A percentile compares a stretch with the other conserved stretches of the same genome.
Evolutionary conservation across 2,888 invertebrate species (phyloP).

Genomic region (Drosophila falleni): DNA sequence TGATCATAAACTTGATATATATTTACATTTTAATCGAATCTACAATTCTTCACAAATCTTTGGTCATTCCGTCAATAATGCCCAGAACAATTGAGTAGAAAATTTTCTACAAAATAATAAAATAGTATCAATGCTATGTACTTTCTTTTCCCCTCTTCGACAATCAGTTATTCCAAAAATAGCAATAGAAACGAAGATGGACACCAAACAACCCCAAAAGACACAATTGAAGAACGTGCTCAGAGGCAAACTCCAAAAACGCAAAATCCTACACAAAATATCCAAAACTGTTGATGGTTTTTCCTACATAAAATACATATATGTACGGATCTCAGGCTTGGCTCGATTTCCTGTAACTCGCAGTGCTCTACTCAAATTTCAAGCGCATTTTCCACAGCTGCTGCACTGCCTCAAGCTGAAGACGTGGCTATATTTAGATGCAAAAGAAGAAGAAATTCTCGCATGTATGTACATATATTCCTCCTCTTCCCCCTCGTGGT

Average conservation of each 20-base stretch:
- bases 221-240: constrained; percentile 38
- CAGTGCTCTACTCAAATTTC: constrained; percentile 61
- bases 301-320: not conserved
- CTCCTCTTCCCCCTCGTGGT: constrained; percentile 16
- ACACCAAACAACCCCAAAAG: constrained; percentile 41
- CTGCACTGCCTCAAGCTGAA: constrained; percentile 41
- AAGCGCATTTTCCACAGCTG: constrained; percentile 73
- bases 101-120: not conserved
- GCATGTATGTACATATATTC: constrained; percentile 2
- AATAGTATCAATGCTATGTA: not conserved
- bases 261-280: constrained; percentile 31
- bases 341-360: constrained; percentile 57
- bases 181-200: constrained; percentile 8
- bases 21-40: too few relatives aligned
- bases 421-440: constrained; percentile 64
- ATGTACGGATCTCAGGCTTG: not conserved
- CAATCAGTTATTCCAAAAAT: constrained; percentile 35
- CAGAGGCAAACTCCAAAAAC: constrained; percentile 32
- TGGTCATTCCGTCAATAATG: too few relatives aligned
- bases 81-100: not conserved
- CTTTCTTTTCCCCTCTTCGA: not conserved
- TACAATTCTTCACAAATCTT: not conserved
- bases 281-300: constrained; percentile 34
- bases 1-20: too few relatives aligned
- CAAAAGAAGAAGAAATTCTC: not conserved